These are phyloP conservation scores for Brachionus rotundiformis DNA, from an alignment of 1,140 invertebrate genomes.

Conservation along the genomic window DNA sequence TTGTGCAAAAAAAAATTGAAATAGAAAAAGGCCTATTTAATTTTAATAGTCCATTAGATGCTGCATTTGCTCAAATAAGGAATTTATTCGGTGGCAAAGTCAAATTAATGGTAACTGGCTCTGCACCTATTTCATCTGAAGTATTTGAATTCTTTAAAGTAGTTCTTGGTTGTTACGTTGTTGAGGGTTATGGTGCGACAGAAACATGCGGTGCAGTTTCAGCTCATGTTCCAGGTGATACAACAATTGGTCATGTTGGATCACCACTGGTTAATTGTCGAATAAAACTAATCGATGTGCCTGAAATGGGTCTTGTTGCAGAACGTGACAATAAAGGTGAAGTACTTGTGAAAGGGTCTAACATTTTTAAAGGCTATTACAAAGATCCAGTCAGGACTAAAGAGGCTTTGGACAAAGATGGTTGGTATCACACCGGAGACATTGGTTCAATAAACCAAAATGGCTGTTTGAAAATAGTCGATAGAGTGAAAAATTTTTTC, in stretches of 20 bases:
- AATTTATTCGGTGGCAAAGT: slow-evolving; percentile 83
- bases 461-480: slow-evolving; percentile 79
- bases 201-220: slow-evolving; percentile 89
- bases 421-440: slow-evolving; percentile 66
- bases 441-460: slow-evolving; percentile 58
- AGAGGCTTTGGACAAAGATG: slow-evolving; percentile 65
- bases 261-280: slow-evolving; percentile 87
- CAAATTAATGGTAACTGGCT: slow-evolving; percentile 87
- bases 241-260: slow-evolving; percentile 83
- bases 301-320: slow-evolving; percentile 95
- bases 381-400: slow-evolving; percentile 64
- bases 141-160: slow-evolving; percentile 90
- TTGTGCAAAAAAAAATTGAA: background rate
- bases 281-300: slow-evolving; percentile 90
- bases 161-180: slow-evolving; percentile 77
- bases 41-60: slow-evolving; percentile 60
- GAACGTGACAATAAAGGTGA: slow-evolving; percentile 60
- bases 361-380: slow-evolving; percentile 75
- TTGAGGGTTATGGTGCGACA: slow-evolving; percentile 94
- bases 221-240: slow-evolving; percentile 84
- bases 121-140: slow-evolving; percentile 82
- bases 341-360: slow-evolving; percentile 83
- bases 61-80: slow-evolving; percentile 85
- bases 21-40: slow-evolving; percentile 15
- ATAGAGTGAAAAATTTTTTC: slow-evolving; percentile 94